Evolutionary conservation across 2,797 vertebrate genomes (phyloP), one percentile per base, ranked within the genome.

Genomic region (Dryobates pubescens): DNA sequence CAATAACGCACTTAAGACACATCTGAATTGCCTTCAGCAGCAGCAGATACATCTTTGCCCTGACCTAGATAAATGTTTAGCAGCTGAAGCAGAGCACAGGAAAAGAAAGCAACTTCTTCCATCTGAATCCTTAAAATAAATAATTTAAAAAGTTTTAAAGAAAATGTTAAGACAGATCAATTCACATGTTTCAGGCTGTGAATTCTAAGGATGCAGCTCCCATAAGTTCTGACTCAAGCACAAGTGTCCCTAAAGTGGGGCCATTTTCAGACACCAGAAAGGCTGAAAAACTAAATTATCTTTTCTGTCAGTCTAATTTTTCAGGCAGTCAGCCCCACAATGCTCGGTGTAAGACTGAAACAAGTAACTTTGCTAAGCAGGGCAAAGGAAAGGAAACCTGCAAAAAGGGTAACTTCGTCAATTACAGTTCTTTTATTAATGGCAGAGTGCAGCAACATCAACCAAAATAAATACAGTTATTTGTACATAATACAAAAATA

Each of bases 401-500:
- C 27, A 76, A 88, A 20, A 43, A 51, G 18, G 13, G 47, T 11
- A 68, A 45, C 9, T 89, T 76, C 59, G 9, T 63, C 23, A 64
- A n/a, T 64, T 90, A 88, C 22, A 47, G 7, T 67, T 95, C 56
- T 43, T 96, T 96, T 95, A 94, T 80, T 94, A 80, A 88, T 11
- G 29, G 36, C 69, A 82, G 41, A 90, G 47, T 65, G 78, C 65
- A 92, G 70, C 41, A 82, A 77, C 75, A 89, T 78, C 23, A 84
- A 90, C 8, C n/a, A 72, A 92, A 88, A 88, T 70, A 73, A 88
- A 88, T 70, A 71, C 34, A 93, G 13, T 63, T 86, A 70, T 68
- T 71, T 71, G 15, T 65, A 89, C 10, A 30, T 43, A 92, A 92
- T 95, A 96, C 49, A 96, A 96, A 97, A 96, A 96, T 93, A 96